Conservation (phyloP, 2,797 vertebrate genomes). For the Mustela erminea region DNA sequence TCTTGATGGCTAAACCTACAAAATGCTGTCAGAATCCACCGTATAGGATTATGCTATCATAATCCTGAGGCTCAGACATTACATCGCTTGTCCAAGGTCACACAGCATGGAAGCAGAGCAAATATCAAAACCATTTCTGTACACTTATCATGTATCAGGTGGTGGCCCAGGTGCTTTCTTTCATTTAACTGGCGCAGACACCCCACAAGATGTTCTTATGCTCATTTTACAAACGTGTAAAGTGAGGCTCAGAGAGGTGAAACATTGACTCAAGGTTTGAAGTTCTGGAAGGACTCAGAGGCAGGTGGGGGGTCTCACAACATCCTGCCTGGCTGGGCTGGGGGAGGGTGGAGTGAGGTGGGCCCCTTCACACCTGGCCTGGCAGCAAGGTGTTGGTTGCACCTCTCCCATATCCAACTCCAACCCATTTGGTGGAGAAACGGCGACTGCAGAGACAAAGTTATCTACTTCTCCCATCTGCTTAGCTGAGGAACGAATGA, state of each 20-base stretch:
- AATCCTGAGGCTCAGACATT: not conserved
- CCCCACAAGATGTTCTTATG: not conserved
- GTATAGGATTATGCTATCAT: not conserved
- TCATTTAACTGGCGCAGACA: not conserved
- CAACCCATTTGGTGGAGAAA: constrained; percentile 28
- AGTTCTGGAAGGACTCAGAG: not conserved
- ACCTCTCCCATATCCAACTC: constrained; percentile 19
- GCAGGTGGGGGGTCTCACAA: not conserved
- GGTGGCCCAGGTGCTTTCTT: not conserved
- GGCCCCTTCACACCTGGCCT: constrained; percentile 62
- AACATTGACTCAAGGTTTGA: not conserved
- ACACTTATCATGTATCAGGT: too few relatives aligned
- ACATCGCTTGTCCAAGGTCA: not conserved
- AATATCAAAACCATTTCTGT: not conserved
- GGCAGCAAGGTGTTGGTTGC: constrained; percentile 35
- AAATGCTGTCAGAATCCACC: not conserved
- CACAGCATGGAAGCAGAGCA: not conserved
- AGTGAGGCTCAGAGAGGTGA: not conserved
- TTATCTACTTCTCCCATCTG: not conserved
- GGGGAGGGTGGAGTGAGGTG: not conserved
- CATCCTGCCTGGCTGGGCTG: not conserved
- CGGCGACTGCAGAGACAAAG: not conserved
- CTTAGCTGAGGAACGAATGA: not conserved
- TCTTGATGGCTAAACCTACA: not conserved
- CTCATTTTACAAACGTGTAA: not conserved